These are phyloP conservation scores for Nasua narica DNA, from an alignment of 2,797 vertebrate genomes.

Conservation along the genomic window DNA sequence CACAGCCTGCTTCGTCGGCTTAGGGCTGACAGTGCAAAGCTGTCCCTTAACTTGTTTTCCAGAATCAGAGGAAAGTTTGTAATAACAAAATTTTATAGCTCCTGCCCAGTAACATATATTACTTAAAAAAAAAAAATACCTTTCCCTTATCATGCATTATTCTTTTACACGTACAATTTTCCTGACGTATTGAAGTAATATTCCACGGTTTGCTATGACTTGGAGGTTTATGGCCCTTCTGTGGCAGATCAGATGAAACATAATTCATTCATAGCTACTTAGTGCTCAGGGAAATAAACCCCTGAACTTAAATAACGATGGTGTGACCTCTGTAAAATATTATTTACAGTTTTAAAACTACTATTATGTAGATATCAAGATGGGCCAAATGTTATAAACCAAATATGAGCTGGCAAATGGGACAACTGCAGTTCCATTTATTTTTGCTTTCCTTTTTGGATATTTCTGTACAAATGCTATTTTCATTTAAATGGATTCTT, in stretches of 20 bases:
- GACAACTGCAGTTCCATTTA: constrained; percentile 66
- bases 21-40: not conserved
- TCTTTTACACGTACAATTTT: constrained; percentile 81
- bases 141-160: constrained; percentile 82
- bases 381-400: constrained; percentile 82
- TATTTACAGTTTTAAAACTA: constrained; percentile 83
- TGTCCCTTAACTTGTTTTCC: constrained; percentile 63
- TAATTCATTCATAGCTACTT: constrained; percentile 86
- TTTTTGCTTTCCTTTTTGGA: constrained; percentile 72
- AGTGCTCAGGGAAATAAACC: constrained; percentile 85
- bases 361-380: constrained; percentile 82
- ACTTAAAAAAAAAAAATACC: constrained; percentile 80
- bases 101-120: constrained; percentile 76
- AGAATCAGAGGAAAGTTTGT: constrained; percentile 76
- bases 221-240: constrained; percentile 83
- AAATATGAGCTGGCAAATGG: constrained; percentile 79
- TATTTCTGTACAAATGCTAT: constrained; percentile 72
- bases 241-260: constrained; percentile 85
- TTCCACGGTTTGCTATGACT: constrained; percentile 81
- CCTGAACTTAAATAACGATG: constrained; percentile 84
- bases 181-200: constrained; percentile 82
- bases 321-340: constrained; percentile 86
- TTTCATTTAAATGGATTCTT: constrained; percentile 67
- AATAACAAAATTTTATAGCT: constrained; percentile 79
- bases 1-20: not conserved